Conservation (phyloP, 2,888 invertebrate species). For the Leptodirus hochenwartii region DNA sequence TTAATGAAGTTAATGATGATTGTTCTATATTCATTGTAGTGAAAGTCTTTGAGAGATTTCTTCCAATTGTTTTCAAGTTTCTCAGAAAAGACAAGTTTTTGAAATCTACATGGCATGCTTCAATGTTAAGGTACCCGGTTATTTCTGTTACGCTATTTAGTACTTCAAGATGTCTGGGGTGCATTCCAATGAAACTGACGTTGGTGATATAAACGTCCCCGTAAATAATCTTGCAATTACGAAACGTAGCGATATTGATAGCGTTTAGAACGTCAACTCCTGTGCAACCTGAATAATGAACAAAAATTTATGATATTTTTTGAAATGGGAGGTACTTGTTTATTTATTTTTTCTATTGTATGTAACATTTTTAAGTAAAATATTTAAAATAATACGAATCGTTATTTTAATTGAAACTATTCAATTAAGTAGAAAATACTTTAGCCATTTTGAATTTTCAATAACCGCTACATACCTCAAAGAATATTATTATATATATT, state of each 20-base stretch:
- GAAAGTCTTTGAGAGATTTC: constrained; percentile 77
- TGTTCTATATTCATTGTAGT: constrained; percentile 82
- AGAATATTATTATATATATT: no score
- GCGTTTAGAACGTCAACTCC: constrained; percentile 65
- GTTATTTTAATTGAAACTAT: no score
- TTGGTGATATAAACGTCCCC: constrained; percentile 81
- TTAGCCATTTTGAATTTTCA: no score
- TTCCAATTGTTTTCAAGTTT: constrained; percentile 86
- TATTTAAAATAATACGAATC: no score
- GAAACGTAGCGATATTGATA: constrained; percentile 71
- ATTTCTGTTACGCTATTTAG: constrained; percentile 85
- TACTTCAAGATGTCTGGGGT: constrained; percentile 68
- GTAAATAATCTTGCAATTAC: constrained; percentile 84
- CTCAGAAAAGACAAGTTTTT: constrained; percentile 80
- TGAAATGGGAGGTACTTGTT: no score
- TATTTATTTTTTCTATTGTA: no score
- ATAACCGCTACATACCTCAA: no score
- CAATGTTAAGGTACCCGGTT: constrained; percentile 81
- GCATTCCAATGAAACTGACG: constrained; percentile 81
- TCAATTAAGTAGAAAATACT: no score
- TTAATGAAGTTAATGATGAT: constrained; percentile 67
- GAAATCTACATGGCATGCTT: constrained; percentile 70
- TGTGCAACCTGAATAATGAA: no score
- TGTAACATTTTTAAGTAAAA: no score
- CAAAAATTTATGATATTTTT: no score